phyloP scores from a whole-genome alignment of 2,888 invertebrate genomes.

The Lordiphosa fenestrarum region DNA sequence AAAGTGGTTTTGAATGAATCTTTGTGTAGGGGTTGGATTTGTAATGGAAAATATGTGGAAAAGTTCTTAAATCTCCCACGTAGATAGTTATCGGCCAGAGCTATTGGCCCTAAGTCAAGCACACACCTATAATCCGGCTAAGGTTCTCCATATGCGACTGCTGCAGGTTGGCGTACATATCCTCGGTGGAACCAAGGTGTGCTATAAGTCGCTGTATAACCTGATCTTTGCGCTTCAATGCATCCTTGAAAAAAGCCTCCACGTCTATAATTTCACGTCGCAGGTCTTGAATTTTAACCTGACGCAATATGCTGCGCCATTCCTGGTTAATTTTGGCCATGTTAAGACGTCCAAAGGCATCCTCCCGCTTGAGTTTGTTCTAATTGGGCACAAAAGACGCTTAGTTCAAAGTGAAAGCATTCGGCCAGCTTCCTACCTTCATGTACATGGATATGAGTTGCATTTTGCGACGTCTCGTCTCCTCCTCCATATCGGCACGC shows the following conservation, averaged over 20 bases:
- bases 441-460: constrained; percentile 90
- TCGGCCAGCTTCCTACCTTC: constrained; percentile 82
- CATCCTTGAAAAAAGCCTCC: constrained; percentile 76
- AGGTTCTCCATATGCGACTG: constrained; percentile 87
- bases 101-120: too few relatives aligned
- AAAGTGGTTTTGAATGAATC: not conserved
- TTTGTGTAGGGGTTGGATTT: too few relatives aligned
- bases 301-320: constrained; percentile 89
- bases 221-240: constrained; percentile 86
- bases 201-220: constrained; percentile 84
- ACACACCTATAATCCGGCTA: constrained; percentile 84
- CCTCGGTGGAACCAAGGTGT: constrained; percentile 86
- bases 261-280: constrained; percentile 85
- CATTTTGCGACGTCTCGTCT: constrained; percentile 88
- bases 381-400: constrained; percentile 75
- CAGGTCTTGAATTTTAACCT: constrained; percentile 88
- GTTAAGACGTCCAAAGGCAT: constrained; percentile 88
- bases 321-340: constrained; percentile 92
- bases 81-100: too few relatives aligned
- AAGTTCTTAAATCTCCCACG: too few relatives aligned
- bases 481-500: constrained; percentile 90
- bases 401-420: not conserved
- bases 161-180: constrained; percentile 87
- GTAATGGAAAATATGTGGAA: too few relatives aligned
- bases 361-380: constrained; percentile 92